Evolutionary conservation across 2,113 vertebrate genomes (phyloP).

Genomic region (Melanotaenia duboulayi): DNA sequence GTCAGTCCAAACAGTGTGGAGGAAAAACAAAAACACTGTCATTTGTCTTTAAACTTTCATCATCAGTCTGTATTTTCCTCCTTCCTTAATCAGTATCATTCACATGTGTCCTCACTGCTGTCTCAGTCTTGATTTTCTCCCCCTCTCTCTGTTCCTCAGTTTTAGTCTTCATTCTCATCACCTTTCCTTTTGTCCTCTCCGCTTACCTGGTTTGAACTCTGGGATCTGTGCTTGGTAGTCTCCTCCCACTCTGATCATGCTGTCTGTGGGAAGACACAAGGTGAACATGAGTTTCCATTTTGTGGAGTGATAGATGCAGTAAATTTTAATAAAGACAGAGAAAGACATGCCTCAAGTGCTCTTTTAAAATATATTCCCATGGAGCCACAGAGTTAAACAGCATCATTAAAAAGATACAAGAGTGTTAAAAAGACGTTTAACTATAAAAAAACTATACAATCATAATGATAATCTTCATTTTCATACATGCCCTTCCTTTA

Average conservation of each 20-base stretch:
- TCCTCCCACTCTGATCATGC: slow-evolving; percentile 94
- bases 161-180: slow-evolving; percentile 2
- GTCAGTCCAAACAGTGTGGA: too few species aligned
- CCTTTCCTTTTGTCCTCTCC: neutral
- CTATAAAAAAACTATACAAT: too few species aligned
- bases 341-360: neutral
- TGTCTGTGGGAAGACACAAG: slow-evolving; percentile 81
- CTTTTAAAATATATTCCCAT: neutral
- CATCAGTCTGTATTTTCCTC: neutral
- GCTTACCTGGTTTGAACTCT: slow-evolving; percentile 92
- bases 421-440: too few species aligned
- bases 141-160: slow-evolving; percentile 11
- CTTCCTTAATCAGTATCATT: slow-evolving; percentile 17
- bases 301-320: neutral
- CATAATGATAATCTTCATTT: too few species aligned
- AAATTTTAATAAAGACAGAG: neutral
- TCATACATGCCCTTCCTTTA: too few species aligned
- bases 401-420: too few species aligned
- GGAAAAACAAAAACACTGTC: too few species aligned
- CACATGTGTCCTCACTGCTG: slow-evolving; percentile 26
- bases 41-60: neutral
- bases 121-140: slow-evolving; percentile 15
- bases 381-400: too few species aligned
- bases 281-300: neutral
- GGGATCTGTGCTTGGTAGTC: slow-evolving; percentile 95